These are phyloP conservation scores for Myopa testacea DNA, from an alignment of 2,888 invertebrate genomes.

Conservation along the genomic window DNA sequence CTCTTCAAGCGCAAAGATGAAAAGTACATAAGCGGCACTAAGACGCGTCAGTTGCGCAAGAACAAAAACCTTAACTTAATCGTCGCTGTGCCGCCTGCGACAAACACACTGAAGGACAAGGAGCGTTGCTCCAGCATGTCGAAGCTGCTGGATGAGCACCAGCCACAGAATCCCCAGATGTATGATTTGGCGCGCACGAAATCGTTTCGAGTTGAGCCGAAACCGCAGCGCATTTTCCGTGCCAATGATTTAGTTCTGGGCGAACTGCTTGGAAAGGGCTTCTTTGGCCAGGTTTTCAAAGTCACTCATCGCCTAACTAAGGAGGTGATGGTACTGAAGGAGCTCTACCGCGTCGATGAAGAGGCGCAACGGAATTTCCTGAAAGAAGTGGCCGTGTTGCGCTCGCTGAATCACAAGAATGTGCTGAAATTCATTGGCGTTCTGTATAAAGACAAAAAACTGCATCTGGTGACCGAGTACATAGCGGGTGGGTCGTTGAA, in stretches of 20 bases:
- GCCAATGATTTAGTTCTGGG: conserved; percentile 91
- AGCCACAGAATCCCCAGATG: conserved; percentile 64
- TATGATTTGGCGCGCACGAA: conserved; percentile 86
- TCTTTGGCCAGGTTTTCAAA: conserved; percentile 93
- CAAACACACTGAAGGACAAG: conserved; percentile 73
- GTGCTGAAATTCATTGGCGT: conserved; percentile 93
- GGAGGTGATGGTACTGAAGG: conserved; percentile 96
- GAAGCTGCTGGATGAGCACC: conserved; percentile 80
- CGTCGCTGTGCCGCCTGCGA: conserved; percentile 49
- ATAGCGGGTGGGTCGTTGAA: conserved; percentile 92
- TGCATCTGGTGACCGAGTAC: conserved; percentile 93
- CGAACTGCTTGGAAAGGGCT: conserved; percentile 90
- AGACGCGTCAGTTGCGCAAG: conserved; percentile 73
- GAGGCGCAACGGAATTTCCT: conserved; percentile 94
- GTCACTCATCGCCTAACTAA: conserved; percentile 91
- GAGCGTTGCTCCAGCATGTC: conserved; percentile 90
- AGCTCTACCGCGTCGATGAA: conserved; percentile 91
- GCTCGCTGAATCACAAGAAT: conserved; percentile 89
- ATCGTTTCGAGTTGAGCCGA: conserved; percentile 79
- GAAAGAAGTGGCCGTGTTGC: conserved; percentile 93
- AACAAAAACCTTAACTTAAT: conserved; percentile 69
- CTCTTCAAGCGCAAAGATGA: conserved; percentile 67
- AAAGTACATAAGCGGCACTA: conserved; percentile 72
- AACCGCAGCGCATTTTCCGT: conserved; percentile 82
- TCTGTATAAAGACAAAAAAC: conserved; percentile 89